These are phyloP conservation scores for Sympetrum striolatum DNA, from an alignment of 2,888 invertebrate species.

Conservation along the genomic window DNA sequence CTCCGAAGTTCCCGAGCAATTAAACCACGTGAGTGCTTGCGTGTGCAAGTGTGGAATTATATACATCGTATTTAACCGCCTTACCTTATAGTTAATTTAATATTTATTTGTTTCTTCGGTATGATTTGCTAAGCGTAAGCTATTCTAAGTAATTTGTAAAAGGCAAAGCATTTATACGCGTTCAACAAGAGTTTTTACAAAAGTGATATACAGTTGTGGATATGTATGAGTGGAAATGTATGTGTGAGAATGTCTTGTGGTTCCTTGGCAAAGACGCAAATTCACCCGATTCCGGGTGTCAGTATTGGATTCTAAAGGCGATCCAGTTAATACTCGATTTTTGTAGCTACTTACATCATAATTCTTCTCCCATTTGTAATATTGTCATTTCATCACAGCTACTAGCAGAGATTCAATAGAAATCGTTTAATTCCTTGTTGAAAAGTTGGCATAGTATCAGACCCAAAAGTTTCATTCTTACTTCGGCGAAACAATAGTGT, in stretches of 20 bases:
- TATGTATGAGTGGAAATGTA: slow-evolving; percentile 3
- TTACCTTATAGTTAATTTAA: slow-evolving; percentile 34
- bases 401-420: neutral
- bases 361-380: neutral
- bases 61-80: slow-evolving; percentile 6
- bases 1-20: neutral
- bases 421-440: neutral
- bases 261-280: neutral
- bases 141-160: slow-evolving; percentile 40
- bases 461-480: neutral
- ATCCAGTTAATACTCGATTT: slow-evolving; percentile 7
- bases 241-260: neutral
- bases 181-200: slow-evolving; percentile 42
- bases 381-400: neutral
- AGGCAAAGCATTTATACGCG: slow-evolving; percentile 21
- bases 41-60: neutral
- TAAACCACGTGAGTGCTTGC: neutral
- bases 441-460: neutral
- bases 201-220: slow-evolving; percentile 23
- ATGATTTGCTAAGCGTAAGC: slow-evolving; percentile 44
- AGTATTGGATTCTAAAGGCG: neutral
- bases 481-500: neutral
- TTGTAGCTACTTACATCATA: neutral
- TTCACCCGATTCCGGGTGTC: neutral
- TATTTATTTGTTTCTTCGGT: slow-evolving; percentile 26